phyloP scores from a whole-genome alignment of 2,888 invertebrate genomes.

The Ormyrus labotus region DNA sequence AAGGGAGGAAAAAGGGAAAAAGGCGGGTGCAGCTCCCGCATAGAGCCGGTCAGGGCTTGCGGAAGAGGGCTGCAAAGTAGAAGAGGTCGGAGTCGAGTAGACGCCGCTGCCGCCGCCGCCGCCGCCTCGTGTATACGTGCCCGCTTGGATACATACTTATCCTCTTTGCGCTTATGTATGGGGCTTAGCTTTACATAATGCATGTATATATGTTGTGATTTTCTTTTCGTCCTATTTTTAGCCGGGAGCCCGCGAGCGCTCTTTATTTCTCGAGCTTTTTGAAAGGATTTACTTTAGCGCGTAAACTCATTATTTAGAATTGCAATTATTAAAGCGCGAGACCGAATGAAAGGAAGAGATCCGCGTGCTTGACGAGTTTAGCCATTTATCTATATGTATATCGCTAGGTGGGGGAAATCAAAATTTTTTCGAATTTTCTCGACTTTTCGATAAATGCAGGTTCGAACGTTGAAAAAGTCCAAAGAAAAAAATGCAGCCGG shows the following conservation, averaged over 20 bases:
- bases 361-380: constrained; percentile 18
- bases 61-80: constrained; percentile 25
- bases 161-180: constrained; percentile 38
- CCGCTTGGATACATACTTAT: constrained; percentile 39
- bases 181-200: constrained; percentile 44
- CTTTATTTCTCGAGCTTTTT: constrained; percentile 1
- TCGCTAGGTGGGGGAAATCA: too few species aligned
- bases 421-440: too few species aligned
- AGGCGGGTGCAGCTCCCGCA: constrained; percentile 2
- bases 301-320: constrained; percentile 50
- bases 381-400: neutral
- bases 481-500: too few species aligned
- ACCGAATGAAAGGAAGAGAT: neutral
- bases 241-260: neutral
- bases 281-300: constrained; percentile 15
- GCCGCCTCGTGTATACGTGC: neutral
- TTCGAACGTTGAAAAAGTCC: too few species aligned
- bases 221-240: constrained; percentile 18
- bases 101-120: neutral
- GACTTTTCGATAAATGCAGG: too few species aligned
- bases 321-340: constrained; percentile 26
- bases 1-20: constrained; percentile 26
- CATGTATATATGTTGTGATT: constrained; percentile 43
- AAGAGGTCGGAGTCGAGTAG: constrained; percentile 21
- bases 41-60: constrained; percentile 49